Evolutionary conservation across 2,113 vertebrate species (phyloP).

Genomic region (Arenaria interpres): DNA sequence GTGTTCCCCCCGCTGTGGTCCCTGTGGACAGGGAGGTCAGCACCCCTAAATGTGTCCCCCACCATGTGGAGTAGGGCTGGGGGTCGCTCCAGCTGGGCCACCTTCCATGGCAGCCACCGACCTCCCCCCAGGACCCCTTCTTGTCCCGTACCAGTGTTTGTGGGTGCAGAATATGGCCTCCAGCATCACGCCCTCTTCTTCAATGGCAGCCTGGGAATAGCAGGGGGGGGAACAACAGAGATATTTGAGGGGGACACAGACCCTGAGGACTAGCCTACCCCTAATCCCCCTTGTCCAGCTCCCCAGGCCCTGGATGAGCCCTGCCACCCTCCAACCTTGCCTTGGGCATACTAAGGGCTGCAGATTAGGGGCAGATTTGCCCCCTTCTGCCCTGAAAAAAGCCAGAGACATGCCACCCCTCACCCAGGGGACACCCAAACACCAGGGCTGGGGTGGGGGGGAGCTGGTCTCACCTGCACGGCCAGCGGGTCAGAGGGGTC

Average conservation of each 20-base stretch:
- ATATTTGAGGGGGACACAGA: background rate
- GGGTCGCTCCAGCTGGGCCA: background rate
- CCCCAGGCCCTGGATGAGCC: background rate
- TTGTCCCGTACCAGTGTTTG: slow-evolving; percentile 91
- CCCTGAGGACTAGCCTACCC: background rate
- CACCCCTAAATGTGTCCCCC: too few species aligned
- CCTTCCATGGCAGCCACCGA: background rate
- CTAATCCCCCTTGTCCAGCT: background rate
- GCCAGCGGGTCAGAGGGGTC: slow-evolving; percentile 92
- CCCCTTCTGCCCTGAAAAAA: background rate
- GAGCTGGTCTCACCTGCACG: slow-evolving; percentile 83
- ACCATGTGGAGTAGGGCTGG: background rate
- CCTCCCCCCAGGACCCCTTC: too few species aligned
- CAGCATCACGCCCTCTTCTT: slow-evolving; percentile 86
- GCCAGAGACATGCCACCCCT: background rate
- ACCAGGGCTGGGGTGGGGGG: accelerated
- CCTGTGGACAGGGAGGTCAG: slow-evolving; percentile 71
- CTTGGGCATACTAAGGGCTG: background rate
- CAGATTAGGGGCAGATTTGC: background rate
- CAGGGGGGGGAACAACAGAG: background rate
- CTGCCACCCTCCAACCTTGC: background rate
- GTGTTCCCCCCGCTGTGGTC: slow-evolving; percentile 96
- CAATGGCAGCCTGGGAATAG: slow-evolving; percentile 80
- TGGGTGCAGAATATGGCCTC: slow-evolving; percentile 96
- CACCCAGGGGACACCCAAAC: background rate